Base-by-base conservation (phyloP, 1,140 invertebrate species). In the Trypoxylus dichotomus region DNA sequence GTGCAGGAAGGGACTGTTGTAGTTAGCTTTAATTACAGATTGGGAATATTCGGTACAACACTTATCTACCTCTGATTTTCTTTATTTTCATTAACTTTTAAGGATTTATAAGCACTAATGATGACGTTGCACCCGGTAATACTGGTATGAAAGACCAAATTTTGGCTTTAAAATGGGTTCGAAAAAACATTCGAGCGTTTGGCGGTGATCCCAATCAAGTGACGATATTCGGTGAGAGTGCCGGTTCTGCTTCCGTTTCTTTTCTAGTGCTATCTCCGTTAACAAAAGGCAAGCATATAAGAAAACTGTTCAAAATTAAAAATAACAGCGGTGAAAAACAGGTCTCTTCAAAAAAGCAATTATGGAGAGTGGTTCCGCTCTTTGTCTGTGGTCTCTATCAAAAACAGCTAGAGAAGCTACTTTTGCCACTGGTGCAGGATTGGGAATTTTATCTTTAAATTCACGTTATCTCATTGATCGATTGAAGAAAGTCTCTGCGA, bases 1-100 rank as follows among this genome's bases (percentile, higher is more conserved):
- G 85, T 92, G 0, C 87, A 89, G 3, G 90, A 92, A 15, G 89
- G 91, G 32, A 88, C 94, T 0, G 88, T 94, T 1, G 86, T 94
- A 1, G 92, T 94, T 3, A 92, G 91, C 0, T 86, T 93, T 2
- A 93, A 94, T 84, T 94, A 94, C 83, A 86, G 93, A 72, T 85
- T 93, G 1, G 92, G 92, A 2, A 88, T 90, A 0, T 86, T 93
- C 27, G 92, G 92, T 87, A 74, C n/a, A n/a, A n/a, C n/a, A n/a
- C n/a, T n/a, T n/a, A n/a, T n/a, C n/a, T n/a, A n/a, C n/a, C n/a
- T n/a, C n/a, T n/a, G n/a, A n/a, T 24, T 60, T 15, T 8, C 15
- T 43, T 43, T 11, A 3, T 1, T 13, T n/a, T 73, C 7, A 15
- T 19, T 73, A 29, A 42, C 42, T n/a, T 19, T 29, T 63, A 24